Percentiles rank a stretch among this genome's conserved stretches.
These are phyloP conservation scores for Folsomia manolachei DNA, from an alignment of 2,888 invertebrate species.

Conservation along the genomic window DNA sequence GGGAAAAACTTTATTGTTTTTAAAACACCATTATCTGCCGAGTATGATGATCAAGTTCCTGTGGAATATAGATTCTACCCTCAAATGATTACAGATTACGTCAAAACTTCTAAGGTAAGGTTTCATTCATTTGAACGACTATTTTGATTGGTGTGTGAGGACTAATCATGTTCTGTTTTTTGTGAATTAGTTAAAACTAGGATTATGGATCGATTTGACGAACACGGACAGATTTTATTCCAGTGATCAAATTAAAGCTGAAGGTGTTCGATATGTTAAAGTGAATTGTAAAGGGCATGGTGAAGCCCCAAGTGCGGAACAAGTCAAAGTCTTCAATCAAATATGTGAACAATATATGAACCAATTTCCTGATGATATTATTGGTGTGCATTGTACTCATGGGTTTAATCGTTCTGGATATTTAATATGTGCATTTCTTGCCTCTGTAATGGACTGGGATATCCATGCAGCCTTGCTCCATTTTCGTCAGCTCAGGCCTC, in stretches of 20 bases:
- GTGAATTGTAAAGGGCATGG: conserved; percentile 87
- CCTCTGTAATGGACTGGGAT: conserved; percentile 76
- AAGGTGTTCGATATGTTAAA: conserved; percentile 80
- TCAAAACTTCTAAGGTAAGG: conserved; percentile 74
- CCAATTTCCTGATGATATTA: conserved; percentile 72
- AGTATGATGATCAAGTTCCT: conserved; percentile 81
- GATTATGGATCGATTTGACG: conserved; percentile 94
- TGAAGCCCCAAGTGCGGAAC: conserved; percentile 82
- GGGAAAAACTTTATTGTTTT: conserved; percentile 85
- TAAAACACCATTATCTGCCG: conserved; percentile 83
- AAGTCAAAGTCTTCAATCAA: conserved; percentile 77
- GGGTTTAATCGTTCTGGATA: conserved; percentile 99
- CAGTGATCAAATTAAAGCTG: conserved; percentile 70
- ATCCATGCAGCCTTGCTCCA: conserved; percentile 77
- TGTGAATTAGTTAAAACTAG: conserved; percentile 70
- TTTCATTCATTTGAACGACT: too few species aligned
- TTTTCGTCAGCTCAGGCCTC: conserved; percentile 74
- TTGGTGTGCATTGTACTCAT: conserved; percentile 93
- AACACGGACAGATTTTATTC: conserved; percentile 92
- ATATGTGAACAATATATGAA: conserved; percentile 74
- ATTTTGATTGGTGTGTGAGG: too few species aligned
- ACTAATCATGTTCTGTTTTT: conserved; percentile 8
- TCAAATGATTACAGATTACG: conserved; percentile 77
- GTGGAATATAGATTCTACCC: conserved; percentile 79
- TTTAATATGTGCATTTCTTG: conserved; percentile 84